A percentile compares a stretch with the other conserved stretches of the same genome.
These are phyloP conservation scores for Haliaeetus albicilla DNA, from an alignment of 2,797 vertebrate species.

Conservation along the genomic window DNA sequence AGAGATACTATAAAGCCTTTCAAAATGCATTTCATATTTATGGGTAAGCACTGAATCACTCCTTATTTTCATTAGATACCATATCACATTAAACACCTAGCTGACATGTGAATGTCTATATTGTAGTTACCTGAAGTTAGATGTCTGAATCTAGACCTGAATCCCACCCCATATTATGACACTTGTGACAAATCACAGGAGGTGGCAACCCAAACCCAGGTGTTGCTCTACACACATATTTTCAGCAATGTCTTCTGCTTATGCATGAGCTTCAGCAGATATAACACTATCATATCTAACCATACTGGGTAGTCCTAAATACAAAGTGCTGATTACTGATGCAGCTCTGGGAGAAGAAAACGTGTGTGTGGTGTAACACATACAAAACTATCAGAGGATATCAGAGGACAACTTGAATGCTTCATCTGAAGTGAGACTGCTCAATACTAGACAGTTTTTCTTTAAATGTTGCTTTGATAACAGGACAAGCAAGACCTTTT, in stretches of 20 bases:
- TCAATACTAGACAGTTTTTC: neutral
- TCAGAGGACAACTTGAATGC: neutral
- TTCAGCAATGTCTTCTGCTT: neutral
- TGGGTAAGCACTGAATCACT: neutral
- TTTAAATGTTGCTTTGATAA: neutral
- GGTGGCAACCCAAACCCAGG: neutral
- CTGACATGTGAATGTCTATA: accelerated
- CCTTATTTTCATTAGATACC: neutral
- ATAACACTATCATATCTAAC: neutral
- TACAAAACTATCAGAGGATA: neutral
- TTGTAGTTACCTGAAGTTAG: neutral
- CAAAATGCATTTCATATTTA: neutral
- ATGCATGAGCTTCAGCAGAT: neutral
- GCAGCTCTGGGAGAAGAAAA: neutral
- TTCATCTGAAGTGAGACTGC: neutral
- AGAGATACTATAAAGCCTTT: neutral
- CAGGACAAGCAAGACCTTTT: neutral
- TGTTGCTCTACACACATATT: neutral
- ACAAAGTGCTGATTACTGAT: neutral
- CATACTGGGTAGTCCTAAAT: neutral
- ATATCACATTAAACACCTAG: neutral
- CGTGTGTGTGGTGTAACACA: neutral
- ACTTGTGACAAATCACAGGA: neutral
- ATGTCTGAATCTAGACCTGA: neutral
- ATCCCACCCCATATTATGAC: neutral